These are phyloP conservation scores for Andrena cerasifolii DNA, from an alignment of 1,140 invertebrate genomes.

Conservation along the genomic window DNA sequence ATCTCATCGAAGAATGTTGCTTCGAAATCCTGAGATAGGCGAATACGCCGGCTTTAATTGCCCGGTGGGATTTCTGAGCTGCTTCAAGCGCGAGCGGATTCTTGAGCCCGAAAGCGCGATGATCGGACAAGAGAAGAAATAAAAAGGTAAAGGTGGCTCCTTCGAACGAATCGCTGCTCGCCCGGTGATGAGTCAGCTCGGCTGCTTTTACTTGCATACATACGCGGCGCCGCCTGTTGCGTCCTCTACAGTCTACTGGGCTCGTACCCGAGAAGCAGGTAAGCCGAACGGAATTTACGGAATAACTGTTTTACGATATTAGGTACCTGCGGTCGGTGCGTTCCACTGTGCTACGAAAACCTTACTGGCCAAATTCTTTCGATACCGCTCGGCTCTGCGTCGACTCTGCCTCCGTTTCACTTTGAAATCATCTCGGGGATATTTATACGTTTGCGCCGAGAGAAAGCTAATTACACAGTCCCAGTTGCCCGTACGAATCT, in stretches of 20 bases:
- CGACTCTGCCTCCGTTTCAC: too few relatives aligned
- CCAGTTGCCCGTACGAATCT: constrained; percentile 14
- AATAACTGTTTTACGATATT: constrained; percentile 17
- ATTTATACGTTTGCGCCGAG: neutral
- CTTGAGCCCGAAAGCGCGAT: too few relatives aligned
- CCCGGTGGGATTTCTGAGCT: too few relatives aligned
- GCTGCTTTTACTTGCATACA: too few relatives aligned
- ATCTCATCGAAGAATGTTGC: too few relatives aligned
- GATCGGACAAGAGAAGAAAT: constrained; percentile 29
- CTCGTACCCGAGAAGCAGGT: constrained; percentile 15
- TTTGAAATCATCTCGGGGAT: neutral
- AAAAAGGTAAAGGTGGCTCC: constrained; percentile 24
- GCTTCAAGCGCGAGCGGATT: too few relatives aligned
- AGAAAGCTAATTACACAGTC: constrained; percentile 49
- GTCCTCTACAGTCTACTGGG: neutral
- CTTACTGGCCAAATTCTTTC: too few relatives aligned
- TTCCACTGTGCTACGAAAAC: too few relatives aligned
- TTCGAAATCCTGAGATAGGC: too few relatives aligned
- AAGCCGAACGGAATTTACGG: neutral
- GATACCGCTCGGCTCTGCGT: too few relatives aligned
- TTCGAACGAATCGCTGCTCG: constrained; percentile 39
- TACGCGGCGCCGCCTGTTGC: constrained; percentile 11
- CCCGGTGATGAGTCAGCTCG: constrained; percentile 46
- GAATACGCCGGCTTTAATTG: too few relatives aligned
- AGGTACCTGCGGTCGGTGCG: too few relatives aligned